Evolutionary conservation across 2,113 vertebrate species (phyloP).

Genomic region (Coracopsis vasa): DNA sequence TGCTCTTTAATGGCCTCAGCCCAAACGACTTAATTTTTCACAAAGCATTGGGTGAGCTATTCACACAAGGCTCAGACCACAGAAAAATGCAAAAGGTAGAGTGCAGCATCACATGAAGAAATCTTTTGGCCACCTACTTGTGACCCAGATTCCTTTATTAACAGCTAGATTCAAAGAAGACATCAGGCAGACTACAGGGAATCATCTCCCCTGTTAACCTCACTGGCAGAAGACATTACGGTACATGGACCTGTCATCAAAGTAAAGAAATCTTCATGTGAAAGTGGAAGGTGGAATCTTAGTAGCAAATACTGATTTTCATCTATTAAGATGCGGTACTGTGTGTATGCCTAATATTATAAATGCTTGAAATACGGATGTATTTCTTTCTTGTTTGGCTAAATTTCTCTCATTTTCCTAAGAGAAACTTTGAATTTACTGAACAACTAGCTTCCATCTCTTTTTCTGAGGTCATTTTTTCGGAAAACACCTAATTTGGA

Average conservation of each 20-base stretch:
- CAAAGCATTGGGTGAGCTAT: background rate
- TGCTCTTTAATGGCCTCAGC: background rate
- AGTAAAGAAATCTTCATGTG: background rate
- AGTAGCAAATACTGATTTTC: conserved; percentile 24
- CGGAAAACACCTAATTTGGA: background rate
- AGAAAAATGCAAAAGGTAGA: background rate
- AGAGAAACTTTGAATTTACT: conserved; percentile 1
- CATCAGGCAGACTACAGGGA: background rate
- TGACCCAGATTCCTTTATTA: conserved; percentile 7
- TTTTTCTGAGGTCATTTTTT: background rate
- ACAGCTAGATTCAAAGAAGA: background rate
- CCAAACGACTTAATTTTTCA: background rate
- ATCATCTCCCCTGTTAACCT: background rate
- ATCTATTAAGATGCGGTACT: background rate
- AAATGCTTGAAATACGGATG: background rate
- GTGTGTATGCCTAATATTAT: background rate
- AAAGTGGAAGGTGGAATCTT: conserved; percentile 22
- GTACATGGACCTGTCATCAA: background rate
- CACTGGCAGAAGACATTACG: background rate
- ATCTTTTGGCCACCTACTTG: background rate
- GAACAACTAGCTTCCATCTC: background rate
- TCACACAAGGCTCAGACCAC: background rate
- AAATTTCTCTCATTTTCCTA: background rate
- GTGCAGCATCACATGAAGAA: background rate
- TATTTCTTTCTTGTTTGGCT: background rate